Conservation (phyloP, 1,140 invertebrate species). For the Dreissena rostriformis region DNA sequence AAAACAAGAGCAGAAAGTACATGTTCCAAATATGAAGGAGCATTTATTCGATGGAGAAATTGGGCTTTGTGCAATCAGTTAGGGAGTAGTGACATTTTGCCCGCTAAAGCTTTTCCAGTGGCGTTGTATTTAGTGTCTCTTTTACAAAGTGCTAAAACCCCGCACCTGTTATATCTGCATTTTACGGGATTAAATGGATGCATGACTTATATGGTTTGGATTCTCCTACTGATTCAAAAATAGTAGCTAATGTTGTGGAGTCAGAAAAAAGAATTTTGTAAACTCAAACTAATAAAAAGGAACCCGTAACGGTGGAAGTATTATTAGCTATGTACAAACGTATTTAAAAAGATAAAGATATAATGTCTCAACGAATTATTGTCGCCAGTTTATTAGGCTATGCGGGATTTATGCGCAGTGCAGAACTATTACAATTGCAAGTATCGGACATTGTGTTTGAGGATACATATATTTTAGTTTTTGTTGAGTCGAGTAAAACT, state of each 20-base stretch:
- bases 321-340: neutral
- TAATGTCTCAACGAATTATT: constrained; percentile 26
- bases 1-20: neutral
- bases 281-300: neutral
- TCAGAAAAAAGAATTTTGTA: neutral
- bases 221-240: constrained; percentile 22
- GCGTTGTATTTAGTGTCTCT: constrained; percentile 31
- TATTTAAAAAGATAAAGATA: constrained; percentile 2
- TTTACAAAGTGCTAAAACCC: neutral
- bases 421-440: neutral
- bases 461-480: neutral
- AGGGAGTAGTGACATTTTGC: constrained; percentile 35
- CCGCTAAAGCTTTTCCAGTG: constrained; percentile 31
- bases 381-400: constrained; percentile 2
- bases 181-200: constrained; percentile 31
- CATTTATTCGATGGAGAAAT: neutral
- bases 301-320: constrained; percentile 7
- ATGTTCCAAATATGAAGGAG: constrained; percentile 1
- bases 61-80: constrained; percentile 36
- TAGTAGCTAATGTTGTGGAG: constrained; percentile 30
- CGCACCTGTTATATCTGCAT: neutral
- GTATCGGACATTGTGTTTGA: constrained; percentile 13
- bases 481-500: constrained; percentile 21
- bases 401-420: constrained; percentile 11
- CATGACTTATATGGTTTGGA: constrained; percentile 11